Percentiles rank a stretch among this genome's conserved stretches.
Conservation (phyloP, 2,113 vertebrate genomes). For the Misgurnus anguillicaudatus region DNA sequence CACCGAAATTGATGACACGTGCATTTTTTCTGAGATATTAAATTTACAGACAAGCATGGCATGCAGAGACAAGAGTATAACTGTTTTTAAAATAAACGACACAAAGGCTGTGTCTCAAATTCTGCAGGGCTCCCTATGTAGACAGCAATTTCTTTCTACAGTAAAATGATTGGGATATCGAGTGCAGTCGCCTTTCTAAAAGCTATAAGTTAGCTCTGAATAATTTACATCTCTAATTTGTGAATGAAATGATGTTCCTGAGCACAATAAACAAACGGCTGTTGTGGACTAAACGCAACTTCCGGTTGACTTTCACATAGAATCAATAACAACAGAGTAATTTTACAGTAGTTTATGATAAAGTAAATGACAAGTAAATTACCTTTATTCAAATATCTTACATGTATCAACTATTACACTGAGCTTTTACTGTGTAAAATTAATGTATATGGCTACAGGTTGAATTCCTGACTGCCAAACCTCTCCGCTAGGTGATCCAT, state of each 20-base stretch:
- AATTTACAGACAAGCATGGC: neutral
- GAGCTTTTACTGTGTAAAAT: too few relatives aligned
- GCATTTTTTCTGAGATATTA: neutral
- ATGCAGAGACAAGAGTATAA: neutral
- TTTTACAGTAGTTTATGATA: too few relatives aligned
- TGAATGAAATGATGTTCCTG: slow-evolving; percentile 89
- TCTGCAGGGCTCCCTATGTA: neutral
- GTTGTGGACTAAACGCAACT: slow-evolving; percentile 85
- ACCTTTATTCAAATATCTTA: too few relatives aligned
- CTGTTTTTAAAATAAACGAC: neutral
- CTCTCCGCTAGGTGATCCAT: too few relatives aligned
- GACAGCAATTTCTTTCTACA: neutral
- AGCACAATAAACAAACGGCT: slow-evolving; percentile 87
- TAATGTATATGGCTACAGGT: too few relatives aligned
- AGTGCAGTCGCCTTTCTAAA: slow-evolving; percentile 19
- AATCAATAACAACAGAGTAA: too few relatives aligned
- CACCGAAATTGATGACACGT: neutral
- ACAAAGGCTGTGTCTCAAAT: neutral
- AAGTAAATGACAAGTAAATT: too few relatives aligned
- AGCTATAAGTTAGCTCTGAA: slow-evolving; percentile 76
- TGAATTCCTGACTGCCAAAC: too few relatives aligned
- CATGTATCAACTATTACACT: too few relatives aligned
- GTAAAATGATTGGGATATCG: slow-evolving; percentile 31
- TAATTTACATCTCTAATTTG: slow-evolving; percentile 92
- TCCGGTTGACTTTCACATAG: too few relatives aligned